Percentiles rank a stretch among this genome's conserved stretches.
phyloP scores from a whole-genome alignment of 2,888 invertebrate species.

The Myathropa florea region DNA sequence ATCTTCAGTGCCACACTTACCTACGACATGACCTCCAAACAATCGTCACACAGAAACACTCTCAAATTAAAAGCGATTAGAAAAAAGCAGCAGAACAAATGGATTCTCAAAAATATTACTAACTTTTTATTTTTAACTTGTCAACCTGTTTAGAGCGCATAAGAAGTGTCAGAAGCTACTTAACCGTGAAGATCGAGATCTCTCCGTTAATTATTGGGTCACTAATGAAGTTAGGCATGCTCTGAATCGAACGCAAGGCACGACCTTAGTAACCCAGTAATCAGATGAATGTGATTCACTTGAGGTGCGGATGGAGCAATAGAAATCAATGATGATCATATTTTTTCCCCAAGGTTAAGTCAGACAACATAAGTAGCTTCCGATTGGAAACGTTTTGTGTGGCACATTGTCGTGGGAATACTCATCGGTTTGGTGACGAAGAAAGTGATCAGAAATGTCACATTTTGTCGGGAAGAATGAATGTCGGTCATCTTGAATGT shows the following conservation, averaged over 20 bases:
- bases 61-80: background rate
- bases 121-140: background rate
- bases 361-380: background rate
- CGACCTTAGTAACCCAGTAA: conserved; percentile 5
- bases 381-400: background rate
- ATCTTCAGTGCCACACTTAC: no score
- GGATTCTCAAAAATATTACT: background rate
- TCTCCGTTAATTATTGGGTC: background rate
- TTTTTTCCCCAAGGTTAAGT: background rate
- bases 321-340: background rate
- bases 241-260: conserved; percentile 3
- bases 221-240: conserved; percentile 16
- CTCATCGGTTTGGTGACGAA: background rate
- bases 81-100: background rate
- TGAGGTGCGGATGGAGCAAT: background rate
- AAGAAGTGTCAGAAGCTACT: background rate
- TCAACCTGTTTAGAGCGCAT: background rate
- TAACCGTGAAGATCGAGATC: background rate
- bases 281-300: background rate
- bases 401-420: background rate
- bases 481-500: no score
- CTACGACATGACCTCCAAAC: no score
- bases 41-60: no score
- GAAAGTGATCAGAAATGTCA: background rate
- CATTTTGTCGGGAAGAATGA: background rate